Conservation (phyloP, 2,888 invertebrate genomes). For the Nephrocerus scutellatus region DNA sequence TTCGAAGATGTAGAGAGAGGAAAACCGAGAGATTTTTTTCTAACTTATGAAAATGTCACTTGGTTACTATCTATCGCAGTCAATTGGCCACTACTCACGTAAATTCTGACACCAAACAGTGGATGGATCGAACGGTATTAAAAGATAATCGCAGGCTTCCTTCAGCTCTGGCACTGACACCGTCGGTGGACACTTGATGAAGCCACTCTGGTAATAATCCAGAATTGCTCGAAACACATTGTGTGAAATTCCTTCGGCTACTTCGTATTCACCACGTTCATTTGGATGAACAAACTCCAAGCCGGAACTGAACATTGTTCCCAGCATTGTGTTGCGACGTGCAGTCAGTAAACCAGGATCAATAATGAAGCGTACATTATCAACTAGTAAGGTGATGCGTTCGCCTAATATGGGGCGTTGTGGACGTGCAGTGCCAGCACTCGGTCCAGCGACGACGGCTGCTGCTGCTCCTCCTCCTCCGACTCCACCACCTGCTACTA, state of each 20-base stretch:
- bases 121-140: constrained; percentile 94
- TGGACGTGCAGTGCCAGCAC: not conserved
- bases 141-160: constrained; percentile 97
- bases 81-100: too few relatives aligned
- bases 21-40: too few relatives aligned
- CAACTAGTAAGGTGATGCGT: constrained; percentile 88
- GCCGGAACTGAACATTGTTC: constrained; percentile 95
- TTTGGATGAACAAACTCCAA: constrained; percentile 89
- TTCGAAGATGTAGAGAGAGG: constrained; percentile 11
- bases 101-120: constrained; percentile 95
- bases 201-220: constrained; percentile 87
- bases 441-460: constrained; percentile 7
- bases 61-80: too few relatives aligned
- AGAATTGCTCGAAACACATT: constrained; percentile 90
- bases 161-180: constrained; percentile 93
- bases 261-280: constrained; percentile 93
- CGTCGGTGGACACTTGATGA: constrained; percentile 90
- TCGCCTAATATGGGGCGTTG: constrained; percentile 49
- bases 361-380: constrained; percentile 89
- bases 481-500: constrained; percentile 10
- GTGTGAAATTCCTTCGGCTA: constrained; percentile 94
- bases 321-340: constrained; percentile 97
- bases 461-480: constrained; percentile 8
- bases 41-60: too few relatives aligned
- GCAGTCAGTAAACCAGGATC: constrained; percentile 88